Conservation (phyloP, 1,140 invertebrate genomes). For the Dinothrombium tinctorium region DNA sequence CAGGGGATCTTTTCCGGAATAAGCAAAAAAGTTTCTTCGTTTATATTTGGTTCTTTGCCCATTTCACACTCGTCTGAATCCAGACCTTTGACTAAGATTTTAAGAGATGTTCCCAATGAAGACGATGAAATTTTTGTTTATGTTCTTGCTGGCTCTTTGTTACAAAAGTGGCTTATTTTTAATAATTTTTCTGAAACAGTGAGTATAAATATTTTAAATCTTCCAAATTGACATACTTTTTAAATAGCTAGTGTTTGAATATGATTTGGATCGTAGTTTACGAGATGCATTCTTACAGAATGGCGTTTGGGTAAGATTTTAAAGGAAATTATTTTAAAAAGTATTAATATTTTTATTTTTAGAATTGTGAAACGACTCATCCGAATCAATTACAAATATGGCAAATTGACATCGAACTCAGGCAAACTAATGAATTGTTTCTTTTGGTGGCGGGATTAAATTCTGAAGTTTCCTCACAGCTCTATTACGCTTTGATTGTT, state of each 20-base stretch:
- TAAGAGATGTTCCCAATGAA: constrained; percentile 15
- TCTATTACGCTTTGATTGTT: constrained; percentile 36
- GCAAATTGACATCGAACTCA: constrained; percentile 40
- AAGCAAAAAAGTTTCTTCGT: constrained; percentile 50
- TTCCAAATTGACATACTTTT: not conserved
- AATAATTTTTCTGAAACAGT: constrained; percentile 20
- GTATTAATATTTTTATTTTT: constrained; percentile 8
- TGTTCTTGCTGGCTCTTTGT: constrained; percentile 35
- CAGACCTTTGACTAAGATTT: constrained; percentile 30
- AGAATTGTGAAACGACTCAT: constrained; percentile 19
- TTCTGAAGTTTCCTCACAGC: constrained; percentile 31
- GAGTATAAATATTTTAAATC: not conserved
- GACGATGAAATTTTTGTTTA: constrained; percentile 26
- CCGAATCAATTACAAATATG: constrained; percentile 27
- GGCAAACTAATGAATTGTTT: constrained; percentile 32
- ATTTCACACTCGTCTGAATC: constrained; percentile 38
- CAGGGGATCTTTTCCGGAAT: constrained; percentile 69
- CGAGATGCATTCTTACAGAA: constrained; percentile 32
- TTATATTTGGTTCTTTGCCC: constrained; percentile 57
- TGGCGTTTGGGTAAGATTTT: constrained; percentile 31
- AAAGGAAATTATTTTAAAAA: constrained; percentile 6
- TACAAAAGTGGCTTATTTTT: constrained; percentile 40
- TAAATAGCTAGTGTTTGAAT: constrained; percentile 29
- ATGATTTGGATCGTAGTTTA: constrained; percentile 34
- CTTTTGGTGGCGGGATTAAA: constrained; percentile 45